Conservation (phyloP, 2,888 invertebrate genomes). For the Esperia sulphurella region DNA sequence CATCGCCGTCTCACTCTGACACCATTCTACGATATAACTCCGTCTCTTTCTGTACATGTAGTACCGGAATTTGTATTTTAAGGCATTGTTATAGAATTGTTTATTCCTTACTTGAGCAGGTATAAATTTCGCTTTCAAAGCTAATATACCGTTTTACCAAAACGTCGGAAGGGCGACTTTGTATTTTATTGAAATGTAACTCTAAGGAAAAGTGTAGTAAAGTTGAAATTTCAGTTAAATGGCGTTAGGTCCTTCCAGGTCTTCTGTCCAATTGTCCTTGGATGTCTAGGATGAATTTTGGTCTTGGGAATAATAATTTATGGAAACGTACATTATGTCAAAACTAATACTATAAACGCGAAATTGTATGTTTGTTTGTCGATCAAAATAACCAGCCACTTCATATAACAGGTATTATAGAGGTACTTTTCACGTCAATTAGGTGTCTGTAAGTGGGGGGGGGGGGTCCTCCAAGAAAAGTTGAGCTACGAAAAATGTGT, state of each 20-base stretch:
- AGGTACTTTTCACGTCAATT: too few relatives aligned
- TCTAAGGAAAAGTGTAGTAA: not conserved
- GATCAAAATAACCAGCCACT: too few relatives aligned
- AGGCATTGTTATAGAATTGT: conserved; percentile 4
- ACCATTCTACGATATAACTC: conserved; percentile 35
- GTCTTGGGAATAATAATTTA: conserved; percentile 76
- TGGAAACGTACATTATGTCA: conserved; percentile 54
- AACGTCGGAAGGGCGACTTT: conserved; percentile 37
- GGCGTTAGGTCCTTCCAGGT: conserved; percentile 53
- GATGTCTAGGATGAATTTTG: conserved; percentile 72
- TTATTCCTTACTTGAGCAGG: conserved; percentile 33
- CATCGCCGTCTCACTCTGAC: conserved; percentile 46
- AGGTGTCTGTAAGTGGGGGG: too few relatives aligned
- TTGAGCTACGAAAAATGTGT: too few relatives aligned
- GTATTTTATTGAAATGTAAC: not conserved
- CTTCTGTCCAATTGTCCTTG: conserved; percentile 66
- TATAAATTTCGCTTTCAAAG: conserved; percentile 77
- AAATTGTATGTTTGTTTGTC: too few relatives aligned
- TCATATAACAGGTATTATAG: too few relatives aligned
- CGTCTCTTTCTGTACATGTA: conserved; percentile 28
- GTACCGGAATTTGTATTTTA: conserved; percentile 34
- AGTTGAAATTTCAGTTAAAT: not conserved
- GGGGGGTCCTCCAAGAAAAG: too few relatives aligned
- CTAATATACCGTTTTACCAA: conserved; percentile 22
- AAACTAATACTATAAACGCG: too few relatives aligned